Evolutionary conservation across 2,888 invertebrate species (phyloP), one percentile per base, ranked within the genome.

Genomic region (Thalpophila matura): DNA sequence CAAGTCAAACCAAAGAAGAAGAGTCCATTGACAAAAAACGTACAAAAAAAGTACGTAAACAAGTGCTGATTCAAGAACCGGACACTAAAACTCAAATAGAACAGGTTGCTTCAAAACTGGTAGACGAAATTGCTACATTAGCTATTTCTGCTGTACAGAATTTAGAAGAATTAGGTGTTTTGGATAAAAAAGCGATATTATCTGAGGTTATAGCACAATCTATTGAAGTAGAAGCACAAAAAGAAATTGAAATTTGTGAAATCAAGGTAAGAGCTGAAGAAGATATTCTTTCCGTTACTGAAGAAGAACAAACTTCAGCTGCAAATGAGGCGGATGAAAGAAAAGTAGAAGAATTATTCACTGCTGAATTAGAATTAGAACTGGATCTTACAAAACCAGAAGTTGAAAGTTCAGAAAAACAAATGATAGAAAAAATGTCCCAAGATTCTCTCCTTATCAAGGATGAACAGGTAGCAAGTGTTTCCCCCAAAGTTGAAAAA

Each of bases 81-180:
- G 37, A 42, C 5, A 16, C 43, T n/a, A 55, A 73, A 43, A 35
- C 37, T 16, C 57, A 77, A 37, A 43, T 72, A 49, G 46, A 69
- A 66, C 37, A 68, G 29, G 54, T 71, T 26, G 70, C 68, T 26
- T 50, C 33, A 27, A 77, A 74, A 20, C 49, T 71, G 35, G 53
- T 73, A 7, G 38, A 68, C 18, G 68, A 66, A 58, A 70, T 78
- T 45, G 33, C 69, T 24, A 16, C 54, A 4, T 57, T 64, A 57
- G 70, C 70, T 12, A 45, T 74, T 18, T 45, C 67, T 35, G 27
- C 53, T 5, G 35, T 77, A 1, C 56, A 72, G 9, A 61, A 54
- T 46, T 49, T 68, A 14, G 37, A 51, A 3, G 54, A 55, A 2
- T 16, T 33, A 10, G 46, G 22, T 24, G 20, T 20, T 14, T 24